These are phyloP conservation scores for Grapholita molesta DNA, from an alignment of 1,140 invertebrate species.

Conservation along the genomic window DNA sequence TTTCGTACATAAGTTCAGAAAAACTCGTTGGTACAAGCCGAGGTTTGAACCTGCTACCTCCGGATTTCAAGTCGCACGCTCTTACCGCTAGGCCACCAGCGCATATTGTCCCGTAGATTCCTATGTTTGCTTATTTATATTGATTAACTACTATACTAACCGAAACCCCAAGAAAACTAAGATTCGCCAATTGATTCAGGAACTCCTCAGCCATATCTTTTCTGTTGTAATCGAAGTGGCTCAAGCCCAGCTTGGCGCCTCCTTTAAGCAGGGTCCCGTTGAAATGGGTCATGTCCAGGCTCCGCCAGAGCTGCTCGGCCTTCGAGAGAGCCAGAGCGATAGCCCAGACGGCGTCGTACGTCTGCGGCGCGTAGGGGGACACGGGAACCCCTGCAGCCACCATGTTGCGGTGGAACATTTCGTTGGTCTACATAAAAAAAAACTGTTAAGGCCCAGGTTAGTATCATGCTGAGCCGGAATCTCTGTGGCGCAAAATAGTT, in stretches of 20 bases:
- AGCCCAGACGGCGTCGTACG: slow-evolving; percentile 94
- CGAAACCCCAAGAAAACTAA: slow-evolving; percentile 91
- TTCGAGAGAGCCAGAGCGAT: slow-evolving; percentile 85
- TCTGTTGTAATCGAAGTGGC: slow-evolving; percentile 85
- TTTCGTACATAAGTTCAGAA: no score
- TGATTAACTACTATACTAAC: no score
- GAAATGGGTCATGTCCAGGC: slow-evolving; percentile 21
- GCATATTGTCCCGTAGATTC: no score
- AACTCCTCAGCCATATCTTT: slow-evolving; percentile 84
- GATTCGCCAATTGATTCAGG: slow-evolving; percentile 82
- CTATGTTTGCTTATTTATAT: no score
- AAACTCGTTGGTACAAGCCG: no score
- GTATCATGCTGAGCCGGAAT: no score
- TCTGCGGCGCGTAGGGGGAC: slow-evolving; percentile 86
- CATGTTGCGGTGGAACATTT: slow-evolving; percentile 83
- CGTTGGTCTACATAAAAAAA: slow-evolving; percentile 80
- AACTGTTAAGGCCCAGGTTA: not conserved
- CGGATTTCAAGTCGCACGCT: no score
- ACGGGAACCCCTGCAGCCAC: slow-evolving; percentile 74
- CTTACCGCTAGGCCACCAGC: no score
- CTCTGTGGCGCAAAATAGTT: no score
- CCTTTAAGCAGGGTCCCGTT: slow-evolving; percentile 30
- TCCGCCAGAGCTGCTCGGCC: slow-evolving; percentile 70
- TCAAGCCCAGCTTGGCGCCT: slow-evolving; percentile 65
- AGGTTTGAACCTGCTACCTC: no score